Conservation (phyloP, 2,888 invertebrate species). For the Timema cristinae region DNA sequence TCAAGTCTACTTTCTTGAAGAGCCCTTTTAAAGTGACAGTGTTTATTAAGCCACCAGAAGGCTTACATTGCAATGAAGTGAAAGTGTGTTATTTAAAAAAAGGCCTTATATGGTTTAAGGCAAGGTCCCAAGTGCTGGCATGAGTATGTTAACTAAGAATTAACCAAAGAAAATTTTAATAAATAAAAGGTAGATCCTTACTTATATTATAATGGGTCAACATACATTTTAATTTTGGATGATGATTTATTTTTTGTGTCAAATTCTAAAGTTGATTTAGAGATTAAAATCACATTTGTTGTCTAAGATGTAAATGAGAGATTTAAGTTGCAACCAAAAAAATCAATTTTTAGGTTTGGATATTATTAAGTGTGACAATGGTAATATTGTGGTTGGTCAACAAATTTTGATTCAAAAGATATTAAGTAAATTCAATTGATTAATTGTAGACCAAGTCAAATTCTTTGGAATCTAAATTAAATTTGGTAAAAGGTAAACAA, state of each 20-base stretch:
- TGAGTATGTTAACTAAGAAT: neutral
- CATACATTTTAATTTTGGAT: neutral
- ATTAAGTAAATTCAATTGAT: neutral
- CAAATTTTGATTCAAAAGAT: neutral
- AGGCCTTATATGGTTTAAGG: constrained; percentile 1
- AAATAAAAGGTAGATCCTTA: neutral
- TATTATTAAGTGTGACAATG: neutral
- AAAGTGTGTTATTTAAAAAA: neutral
- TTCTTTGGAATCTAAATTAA: neutral
- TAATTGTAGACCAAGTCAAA: constrained; percentile 1
- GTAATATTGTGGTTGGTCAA: constrained; percentile 1
- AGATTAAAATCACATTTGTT: neutral
- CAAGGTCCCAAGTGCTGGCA: neutral
- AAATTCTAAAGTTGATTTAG: neutral
- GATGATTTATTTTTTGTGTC: neutral
- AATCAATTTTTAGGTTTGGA: neutral
- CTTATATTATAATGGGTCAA: neutral
- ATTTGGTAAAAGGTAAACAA: neutral
- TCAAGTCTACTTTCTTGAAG: constrained; percentile 7
- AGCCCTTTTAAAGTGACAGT: neutral
- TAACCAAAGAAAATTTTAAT: neutral
- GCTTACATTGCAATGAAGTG: neutral
- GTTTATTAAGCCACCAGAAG: neutral
- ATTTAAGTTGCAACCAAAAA: neutral
- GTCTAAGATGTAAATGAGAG: neutral